phyloP scores from a whole-genome alignment of 2,797 vertebrate genomes.

The Micromesistius poutassou region DNA sequence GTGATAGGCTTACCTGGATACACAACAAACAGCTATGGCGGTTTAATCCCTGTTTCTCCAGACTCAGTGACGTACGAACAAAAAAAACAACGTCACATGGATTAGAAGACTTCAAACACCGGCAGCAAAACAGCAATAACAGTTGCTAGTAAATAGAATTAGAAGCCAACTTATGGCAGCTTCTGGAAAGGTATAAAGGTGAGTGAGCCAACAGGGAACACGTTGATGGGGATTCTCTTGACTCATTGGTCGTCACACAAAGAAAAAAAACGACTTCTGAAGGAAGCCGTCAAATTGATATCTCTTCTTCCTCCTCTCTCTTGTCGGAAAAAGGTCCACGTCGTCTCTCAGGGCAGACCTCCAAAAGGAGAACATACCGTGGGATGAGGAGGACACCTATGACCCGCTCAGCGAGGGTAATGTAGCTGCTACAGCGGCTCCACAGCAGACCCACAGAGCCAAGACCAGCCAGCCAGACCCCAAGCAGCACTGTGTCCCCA shows the following conservation, averaged over 20 bases:
- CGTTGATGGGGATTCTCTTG: conserved; percentile 21
- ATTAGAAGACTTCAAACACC: conserved; percentile 50
- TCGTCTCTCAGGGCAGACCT: conserved; percentile 69
- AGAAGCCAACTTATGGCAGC: conserved; percentile 41
- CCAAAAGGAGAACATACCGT: conserved; percentile 92
- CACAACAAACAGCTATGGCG: conserved; percentile 48
- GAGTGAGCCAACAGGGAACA: conserved; percentile 25
- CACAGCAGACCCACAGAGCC: conserved; percentile 63
- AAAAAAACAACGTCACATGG: conserved; percentile 47
- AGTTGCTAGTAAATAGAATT: conserved; percentile 60
- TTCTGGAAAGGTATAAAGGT: conserved; percentile 43
- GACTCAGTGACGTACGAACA: conserved; percentile 37
- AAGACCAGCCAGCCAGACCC: conserved; percentile 12
- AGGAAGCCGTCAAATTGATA: conserved; percentile 18
- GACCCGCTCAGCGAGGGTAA: conserved; percentile 46
- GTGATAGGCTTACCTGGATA: conserved; percentile 20
- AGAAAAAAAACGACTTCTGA: conserved; percentile 20
- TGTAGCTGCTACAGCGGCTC: conserved; percentile 66
- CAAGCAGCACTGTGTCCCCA: conserved; percentile 63
- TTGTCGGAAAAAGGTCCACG: conserved; percentile 41
- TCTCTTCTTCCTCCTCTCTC: conserved; percentile 24
- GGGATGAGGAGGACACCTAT: conserved; percentile 40
- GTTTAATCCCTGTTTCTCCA: conserved; percentile 64
- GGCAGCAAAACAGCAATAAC: conserved; percentile 43
- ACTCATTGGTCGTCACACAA: conserved; percentile 27